Evolutionary conservation across 2,113 vertebrate genomes (phyloP).

Genomic region (Stegastes partitus): DNA sequence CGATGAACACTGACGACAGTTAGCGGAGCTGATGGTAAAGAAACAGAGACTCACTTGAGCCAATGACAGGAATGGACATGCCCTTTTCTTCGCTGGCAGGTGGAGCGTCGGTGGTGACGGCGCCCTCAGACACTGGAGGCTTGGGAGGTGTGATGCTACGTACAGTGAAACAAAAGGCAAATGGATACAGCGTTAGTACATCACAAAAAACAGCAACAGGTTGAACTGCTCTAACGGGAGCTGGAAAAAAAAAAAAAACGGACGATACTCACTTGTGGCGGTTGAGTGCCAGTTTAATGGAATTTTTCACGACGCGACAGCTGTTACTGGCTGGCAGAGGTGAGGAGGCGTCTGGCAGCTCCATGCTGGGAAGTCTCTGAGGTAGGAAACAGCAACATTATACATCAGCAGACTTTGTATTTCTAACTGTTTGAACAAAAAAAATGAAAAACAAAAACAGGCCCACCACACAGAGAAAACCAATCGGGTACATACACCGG

Average conservation of each 20-base stretch:
- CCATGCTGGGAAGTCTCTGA: conserved; percentile 96
- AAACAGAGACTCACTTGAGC: conserved; percentile 86
- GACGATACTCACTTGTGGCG: conserved; percentile 84
- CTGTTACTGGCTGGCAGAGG: conserved; percentile 92
- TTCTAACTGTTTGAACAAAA: background rate
- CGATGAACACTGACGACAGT: background rate
- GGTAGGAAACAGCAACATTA: conserved; percentile 26
- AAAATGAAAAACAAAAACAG: too few relatives aligned
- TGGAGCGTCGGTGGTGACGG: conserved; percentile 61
- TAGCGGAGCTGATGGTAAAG: too few relatives aligned
- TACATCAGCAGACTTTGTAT: background rate
- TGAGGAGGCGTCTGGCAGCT: conserved; percentile 95
- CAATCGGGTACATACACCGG: background rate
- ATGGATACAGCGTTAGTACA: background rate
- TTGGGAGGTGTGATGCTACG: conserved; percentile 82
- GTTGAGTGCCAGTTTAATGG: conserved; percentile 97
- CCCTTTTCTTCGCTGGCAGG: conserved; percentile 81
- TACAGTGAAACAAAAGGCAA: background rate
- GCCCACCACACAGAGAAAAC: background rate
- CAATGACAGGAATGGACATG: conserved; percentile 88
- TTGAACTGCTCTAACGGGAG: background rate
- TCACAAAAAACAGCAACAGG: background rate
- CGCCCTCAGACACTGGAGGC: conserved; percentile 76
- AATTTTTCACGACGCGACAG: conserved; percentile 95
- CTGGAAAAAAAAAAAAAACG: background rate